phyloP scores from a whole-genome alignment of 2,797 vertebrate genomes.

The Oryzias sinensis region DNA sequence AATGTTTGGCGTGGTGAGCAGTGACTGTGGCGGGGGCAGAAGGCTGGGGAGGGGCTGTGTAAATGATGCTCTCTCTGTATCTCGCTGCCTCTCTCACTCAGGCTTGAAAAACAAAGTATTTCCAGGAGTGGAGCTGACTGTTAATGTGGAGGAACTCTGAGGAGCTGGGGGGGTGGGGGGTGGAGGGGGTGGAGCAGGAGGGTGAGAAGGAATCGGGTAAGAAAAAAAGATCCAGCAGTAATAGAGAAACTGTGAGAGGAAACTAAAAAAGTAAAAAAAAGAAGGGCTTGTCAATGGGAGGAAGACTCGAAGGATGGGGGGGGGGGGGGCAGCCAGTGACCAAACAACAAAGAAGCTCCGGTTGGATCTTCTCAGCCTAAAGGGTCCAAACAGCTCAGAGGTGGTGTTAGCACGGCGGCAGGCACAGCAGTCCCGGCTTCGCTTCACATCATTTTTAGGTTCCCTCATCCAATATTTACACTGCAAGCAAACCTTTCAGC shows the following conservation, averaged over 20 bases:
- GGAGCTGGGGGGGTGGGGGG: slow-evolving; percentile 36
- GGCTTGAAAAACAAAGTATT: slow-evolving; percentile 80
- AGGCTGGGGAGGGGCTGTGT: slow-evolving; percentile 46
- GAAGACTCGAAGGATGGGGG: slow-evolving; percentile 32
- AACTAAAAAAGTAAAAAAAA: slow-evolving; percentile 50
- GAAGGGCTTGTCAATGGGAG: slow-evolving; percentile 49
- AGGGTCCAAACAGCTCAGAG: slow-evolving; percentile 46
- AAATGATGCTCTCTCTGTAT: slow-evolving; percentile 58
- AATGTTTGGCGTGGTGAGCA: slow-evolving; percentile 71
- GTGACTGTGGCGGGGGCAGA: slow-evolving; percentile 39
- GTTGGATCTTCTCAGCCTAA: slow-evolving; percentile 56
- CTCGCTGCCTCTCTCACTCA: slow-evolving; percentile 42
- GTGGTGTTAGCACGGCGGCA: slow-evolving; percentile 54
- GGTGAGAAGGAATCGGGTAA: slow-evolving; percentile 30
- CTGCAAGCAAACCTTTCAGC: slow-evolving; percentile 14
- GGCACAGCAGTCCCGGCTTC: slow-evolving; percentile 30
- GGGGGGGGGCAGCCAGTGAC: slow-evolving; percentile 40
- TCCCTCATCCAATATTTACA: slow-evolving; percentile 25
- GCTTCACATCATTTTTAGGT: slow-evolving; percentile 9
- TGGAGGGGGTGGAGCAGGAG: not conserved
- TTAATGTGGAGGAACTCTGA: slow-evolving; percentile 74
- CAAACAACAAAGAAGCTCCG: slow-evolving; percentile 50
- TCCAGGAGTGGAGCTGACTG: slow-evolving; percentile 76
- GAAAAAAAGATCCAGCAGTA: slow-evolving; percentile 51
- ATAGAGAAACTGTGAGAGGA: slow-evolving; percentile 38